Evolutionary conservation across 1,140 invertebrate species (phyloP).

Genomic region (Radopholus similis): DNA sequence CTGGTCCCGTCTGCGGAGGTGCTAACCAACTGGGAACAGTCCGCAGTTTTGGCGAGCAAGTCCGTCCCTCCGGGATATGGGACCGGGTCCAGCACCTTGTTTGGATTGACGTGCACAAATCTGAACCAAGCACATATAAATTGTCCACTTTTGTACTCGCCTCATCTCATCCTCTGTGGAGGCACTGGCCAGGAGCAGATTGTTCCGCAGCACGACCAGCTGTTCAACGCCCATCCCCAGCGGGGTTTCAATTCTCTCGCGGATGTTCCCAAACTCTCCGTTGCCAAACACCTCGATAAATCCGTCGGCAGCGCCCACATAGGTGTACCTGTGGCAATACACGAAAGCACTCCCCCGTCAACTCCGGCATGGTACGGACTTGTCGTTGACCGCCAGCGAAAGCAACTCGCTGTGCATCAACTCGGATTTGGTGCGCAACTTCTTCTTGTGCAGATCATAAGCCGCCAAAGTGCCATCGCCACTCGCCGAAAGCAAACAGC

Average conservation of each 20-base stretch:
- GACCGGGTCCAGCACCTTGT: constrained; percentile 16
- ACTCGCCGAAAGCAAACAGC: constrained; percentile 21
- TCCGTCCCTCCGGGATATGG: constrained; percentile 21
- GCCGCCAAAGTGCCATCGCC: constrained; percentile 31
- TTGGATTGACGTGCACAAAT: constrained; percentile 30
- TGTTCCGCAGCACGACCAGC: constrained; percentile 11
- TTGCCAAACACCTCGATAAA: constrained; percentile 31
- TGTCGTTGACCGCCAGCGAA: constrained; percentile 19
- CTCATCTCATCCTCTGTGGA: constrained; percentile 27
- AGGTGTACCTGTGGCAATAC: constrained; percentile 21
- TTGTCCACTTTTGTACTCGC: neutral
- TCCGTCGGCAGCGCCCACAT: constrained; percentile 27
- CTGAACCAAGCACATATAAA: constrained; percentile 24
- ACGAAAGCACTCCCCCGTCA: neutral
- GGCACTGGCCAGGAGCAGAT: constrained; percentile 22
- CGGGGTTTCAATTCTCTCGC: constrained; percentile 29
- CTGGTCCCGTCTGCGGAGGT: constrained; percentile 18
- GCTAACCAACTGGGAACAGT: neutral
- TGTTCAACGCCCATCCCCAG: constrained; percentile 30
- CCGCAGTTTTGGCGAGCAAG: constrained; percentile 21
- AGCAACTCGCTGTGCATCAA: constrained; percentile 36
- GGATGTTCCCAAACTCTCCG: constrained; percentile 32
- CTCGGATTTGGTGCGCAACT: constrained; percentile 21
- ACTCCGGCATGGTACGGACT: neutral
- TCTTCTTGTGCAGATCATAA: constrained; percentile 21